Percentiles rank a stretch among this genome's conserved stretches.
Evolutionary conservation across 2,113 vertebrate species (phyloP).

Genomic region (Nibea albiflora): DNA sequence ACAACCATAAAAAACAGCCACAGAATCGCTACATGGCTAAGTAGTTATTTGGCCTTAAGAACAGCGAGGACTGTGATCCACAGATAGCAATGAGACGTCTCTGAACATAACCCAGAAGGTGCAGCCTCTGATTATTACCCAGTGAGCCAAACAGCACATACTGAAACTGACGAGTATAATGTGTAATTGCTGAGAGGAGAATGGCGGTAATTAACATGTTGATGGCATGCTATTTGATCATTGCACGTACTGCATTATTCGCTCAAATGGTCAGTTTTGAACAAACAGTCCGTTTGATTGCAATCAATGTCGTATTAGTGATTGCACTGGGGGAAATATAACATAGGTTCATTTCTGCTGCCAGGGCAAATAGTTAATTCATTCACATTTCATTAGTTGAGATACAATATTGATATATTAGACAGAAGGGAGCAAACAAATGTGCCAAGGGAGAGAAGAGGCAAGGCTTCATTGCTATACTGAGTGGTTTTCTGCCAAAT

Average conservation of each 20-base stretch:
- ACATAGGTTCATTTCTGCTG: neutral
- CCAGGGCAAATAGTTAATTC: neutral
- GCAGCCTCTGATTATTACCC: neutral
- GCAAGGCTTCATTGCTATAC: neutral
- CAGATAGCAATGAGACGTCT: slow-evolving; percentile 13
- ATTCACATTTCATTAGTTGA: neutral
- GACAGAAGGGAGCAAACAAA: neutral
- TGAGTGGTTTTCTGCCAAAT: neutral
- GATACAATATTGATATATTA: neutral
- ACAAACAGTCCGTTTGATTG: neutral
- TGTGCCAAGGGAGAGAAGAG: neutral
- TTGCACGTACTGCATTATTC: neutral
- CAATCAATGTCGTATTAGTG: neutral
- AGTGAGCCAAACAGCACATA: neutral
- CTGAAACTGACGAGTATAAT: neutral
- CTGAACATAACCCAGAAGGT: slow-evolving; percentile 1
- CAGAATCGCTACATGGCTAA: slow-evolving; percentile 12
- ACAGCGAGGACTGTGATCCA: slow-evolving; percentile 48
- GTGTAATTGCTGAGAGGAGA: neutral
- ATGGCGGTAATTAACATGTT: slow-evolving; percentile 6
- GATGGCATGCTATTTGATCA: slow-evolving; percentile 27
- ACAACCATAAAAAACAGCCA: slow-evolving; percentile 25
- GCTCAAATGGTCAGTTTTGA: neutral
- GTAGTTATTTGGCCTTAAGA: slow-evolving; percentile 52
- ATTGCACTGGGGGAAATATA: neutral